Evolutionary conservation across 1,140 invertebrate species (phyloP).

Genomic region (Caerostris darwini): DNA sequence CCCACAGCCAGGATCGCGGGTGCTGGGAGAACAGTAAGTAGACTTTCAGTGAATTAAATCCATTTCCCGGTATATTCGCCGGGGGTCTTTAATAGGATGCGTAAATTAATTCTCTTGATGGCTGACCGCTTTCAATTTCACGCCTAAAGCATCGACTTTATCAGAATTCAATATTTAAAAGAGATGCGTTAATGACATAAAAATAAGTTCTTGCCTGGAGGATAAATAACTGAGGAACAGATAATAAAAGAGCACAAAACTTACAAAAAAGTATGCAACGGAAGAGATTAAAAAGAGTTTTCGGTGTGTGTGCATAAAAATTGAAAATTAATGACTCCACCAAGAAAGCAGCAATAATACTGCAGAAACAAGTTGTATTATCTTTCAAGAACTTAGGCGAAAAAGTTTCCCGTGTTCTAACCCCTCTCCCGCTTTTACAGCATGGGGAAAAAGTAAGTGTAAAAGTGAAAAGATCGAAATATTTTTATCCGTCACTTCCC

Average conservation of each 20-base stretch:
- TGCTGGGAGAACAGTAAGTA: neutral
- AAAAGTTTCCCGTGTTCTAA: conserved; percentile 67
- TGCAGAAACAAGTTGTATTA: too few species aligned
- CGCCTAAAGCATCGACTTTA: conserved; percentile 76
- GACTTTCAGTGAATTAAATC: conserved; percentile 53
- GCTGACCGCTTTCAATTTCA: conserved; percentile 76
- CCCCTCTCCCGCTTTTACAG: neutral
- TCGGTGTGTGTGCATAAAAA: conserved; percentile 77
- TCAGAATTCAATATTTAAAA: conserved; percentile 77
- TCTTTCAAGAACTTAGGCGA: conserved; percentile 61
- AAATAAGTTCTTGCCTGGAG: conserved; percentile 61
- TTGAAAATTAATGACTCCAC: conserved; percentile 75
- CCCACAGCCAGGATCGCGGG: neutral
- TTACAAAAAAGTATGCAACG: conserved; percentile 43
- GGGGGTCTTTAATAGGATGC: neutral
- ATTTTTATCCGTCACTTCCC: conserved; percentile 36
- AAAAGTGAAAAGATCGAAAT: conserved; percentile 38
- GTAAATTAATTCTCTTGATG: conserved; percentile 63
- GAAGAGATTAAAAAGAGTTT: conserved; percentile 60
- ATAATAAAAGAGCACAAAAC: neutral
- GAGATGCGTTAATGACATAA: conserved; percentile 77
- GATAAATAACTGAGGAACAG: conserved; percentile 42
- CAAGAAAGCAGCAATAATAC: too few species aligned
- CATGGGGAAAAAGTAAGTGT: neutral
- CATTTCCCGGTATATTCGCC: conserved; percentile 31